Conservation (phyloP, 2,113 vertebrate genomes). For the Tringa solitaria region DNA sequence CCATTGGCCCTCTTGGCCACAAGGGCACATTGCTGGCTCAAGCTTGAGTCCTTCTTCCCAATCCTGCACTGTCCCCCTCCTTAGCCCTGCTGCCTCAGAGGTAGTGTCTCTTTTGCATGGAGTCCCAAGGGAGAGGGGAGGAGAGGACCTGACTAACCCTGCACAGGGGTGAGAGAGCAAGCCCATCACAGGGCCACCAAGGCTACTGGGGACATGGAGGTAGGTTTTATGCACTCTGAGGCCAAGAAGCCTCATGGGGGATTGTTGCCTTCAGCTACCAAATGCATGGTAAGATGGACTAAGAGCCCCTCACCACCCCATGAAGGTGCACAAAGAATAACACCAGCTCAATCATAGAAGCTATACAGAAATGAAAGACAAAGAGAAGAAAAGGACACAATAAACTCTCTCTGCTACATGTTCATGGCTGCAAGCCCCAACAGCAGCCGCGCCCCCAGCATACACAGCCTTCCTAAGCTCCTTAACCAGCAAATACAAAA, state of each 20-base stretch:
- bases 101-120: background rate
- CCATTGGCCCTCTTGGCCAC: no score
- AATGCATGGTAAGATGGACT: background rate
- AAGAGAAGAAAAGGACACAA: background rate
- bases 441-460: no score
- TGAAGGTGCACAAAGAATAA: background rate
- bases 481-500: background rate
- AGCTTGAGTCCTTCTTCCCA: background rate
- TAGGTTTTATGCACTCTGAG: background rate
- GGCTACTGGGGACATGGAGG: background rate
- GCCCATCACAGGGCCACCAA: background rate
- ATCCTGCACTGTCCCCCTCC: background rate
- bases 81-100: background rate
- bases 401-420: background rate
- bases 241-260: background rate
- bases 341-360: background rate
- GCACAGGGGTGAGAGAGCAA: fast-evolving
- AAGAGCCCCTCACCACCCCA: background rate
- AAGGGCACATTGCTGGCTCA: no score
- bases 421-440: no score
- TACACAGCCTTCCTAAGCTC: background rate
- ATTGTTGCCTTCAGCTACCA: background rate
- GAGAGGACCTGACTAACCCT: background rate
- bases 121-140: background rate
- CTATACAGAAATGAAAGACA: background rate